These are phyloP conservation scores for Teleogryllus occipitalis DNA, from an alignment of 1,140 invertebrate genomes.

Conservation along the genomic window DNA sequence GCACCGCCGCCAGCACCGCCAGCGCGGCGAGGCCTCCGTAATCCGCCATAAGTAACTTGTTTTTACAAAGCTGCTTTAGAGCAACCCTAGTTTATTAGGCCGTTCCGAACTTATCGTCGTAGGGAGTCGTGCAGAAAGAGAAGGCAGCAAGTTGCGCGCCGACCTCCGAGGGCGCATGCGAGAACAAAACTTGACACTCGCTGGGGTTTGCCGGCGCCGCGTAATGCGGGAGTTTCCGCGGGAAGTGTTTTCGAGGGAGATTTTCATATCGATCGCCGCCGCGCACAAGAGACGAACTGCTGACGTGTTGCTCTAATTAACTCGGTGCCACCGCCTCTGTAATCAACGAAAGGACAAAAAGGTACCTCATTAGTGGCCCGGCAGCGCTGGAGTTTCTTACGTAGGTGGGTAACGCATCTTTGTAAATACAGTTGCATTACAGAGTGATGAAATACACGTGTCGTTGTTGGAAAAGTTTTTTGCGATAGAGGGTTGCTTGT, in stretches of 20 bases:
- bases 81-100: neutral
- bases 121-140: neutral
- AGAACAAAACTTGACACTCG: neutral
- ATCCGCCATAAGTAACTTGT: neutral
- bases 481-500: no score
- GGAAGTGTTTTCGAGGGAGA: neutral
- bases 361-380: neutral
- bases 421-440: no score
- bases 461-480: no score
- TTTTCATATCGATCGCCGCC: neutral
- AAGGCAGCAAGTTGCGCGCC: neutral
- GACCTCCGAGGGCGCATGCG: neutral
- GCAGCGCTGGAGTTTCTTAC: no score
- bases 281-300: neutral
- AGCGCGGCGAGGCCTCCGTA: no score
- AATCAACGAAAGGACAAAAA: neutral
- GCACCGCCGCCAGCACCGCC: no score
- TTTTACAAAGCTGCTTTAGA: neutral
- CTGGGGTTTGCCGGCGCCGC: neutral
- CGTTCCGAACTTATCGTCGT: neutral
- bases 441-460: no score
- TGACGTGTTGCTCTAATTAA: neutral
- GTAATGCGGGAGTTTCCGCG: neutral
- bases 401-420: no score
- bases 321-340: neutral